Conservation (phyloP, 2,888 invertebrate genomes). For the Eupithecia insigniata region DNA sequence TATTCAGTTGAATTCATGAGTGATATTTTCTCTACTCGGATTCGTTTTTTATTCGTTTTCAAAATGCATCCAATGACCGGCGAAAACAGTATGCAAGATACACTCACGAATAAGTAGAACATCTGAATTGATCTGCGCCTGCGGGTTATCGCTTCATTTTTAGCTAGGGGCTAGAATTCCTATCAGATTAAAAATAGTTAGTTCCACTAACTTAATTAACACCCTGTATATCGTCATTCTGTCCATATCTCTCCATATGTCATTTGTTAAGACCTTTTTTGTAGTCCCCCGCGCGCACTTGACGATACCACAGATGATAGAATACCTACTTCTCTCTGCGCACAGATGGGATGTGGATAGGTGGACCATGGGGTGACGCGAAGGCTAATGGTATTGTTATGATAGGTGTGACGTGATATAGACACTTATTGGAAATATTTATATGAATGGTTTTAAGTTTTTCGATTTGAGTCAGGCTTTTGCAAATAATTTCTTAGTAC, state of each 20-base stretch:
- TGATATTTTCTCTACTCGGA: no score
- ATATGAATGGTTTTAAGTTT: not conserved
- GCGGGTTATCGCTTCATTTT: no score
- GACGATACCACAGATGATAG: constrained; percentile 26
- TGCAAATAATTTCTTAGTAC: not conserved
- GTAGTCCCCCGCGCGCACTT: constrained; percentile 47
- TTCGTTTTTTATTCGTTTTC: no score
- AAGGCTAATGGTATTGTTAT: constrained; percentile 31
- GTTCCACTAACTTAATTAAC: no score
- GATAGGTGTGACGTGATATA: not conserved
- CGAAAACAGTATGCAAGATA: no score
- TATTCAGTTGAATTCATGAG: no score
- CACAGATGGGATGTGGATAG: constrained; percentile 33
- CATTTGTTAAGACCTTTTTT: constrained; percentile 52
- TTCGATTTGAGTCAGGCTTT: not conserved
- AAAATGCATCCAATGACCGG: no score
- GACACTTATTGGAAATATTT: not conserved
- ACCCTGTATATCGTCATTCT: constrained; percentile 51
- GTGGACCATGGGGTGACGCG: not conserved
- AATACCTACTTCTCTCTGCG: constrained; percentile 18
- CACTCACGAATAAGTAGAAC: no score
- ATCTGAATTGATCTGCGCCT: no score
- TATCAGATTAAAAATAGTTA: no score
- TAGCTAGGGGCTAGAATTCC: no score
- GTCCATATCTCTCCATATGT: constrained; percentile 62